Base-by-base conservation (phyloP, 2,113 vertebrate genomes). In the Gallinago undulata region DNA sequence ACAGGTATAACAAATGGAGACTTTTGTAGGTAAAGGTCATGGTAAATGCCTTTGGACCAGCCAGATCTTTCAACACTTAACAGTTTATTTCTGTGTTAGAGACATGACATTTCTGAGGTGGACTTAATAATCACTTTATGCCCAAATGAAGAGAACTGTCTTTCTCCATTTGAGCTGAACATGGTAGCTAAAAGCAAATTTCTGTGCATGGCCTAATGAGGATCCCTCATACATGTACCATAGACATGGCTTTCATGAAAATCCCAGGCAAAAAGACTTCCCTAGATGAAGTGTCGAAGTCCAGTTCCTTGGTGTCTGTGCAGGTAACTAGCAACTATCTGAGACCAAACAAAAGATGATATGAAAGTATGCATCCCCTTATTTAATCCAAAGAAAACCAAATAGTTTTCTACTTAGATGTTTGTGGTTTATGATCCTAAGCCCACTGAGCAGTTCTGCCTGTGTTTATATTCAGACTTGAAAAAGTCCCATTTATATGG, bases 191-290 rank as follows among this genome's bases (percentile, higher is more conserved):
- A 80, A 83, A 59, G 4, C 5, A 89, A 72, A 63, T 50, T 63
- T 63, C 25, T 5, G 0, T 37, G 4, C 28, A 37, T 6, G 0
- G 4, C 60, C 22, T 51, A 33, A 31, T 6, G 7, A 64, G 13
- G 9, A 24, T 63, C 12, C 33, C 7, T 78, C 16, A 51, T 7
- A 70, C 2, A 43, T 0, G 0, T 60, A n/a, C 5, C 55, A 39
- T 16, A 57, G 25, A 48, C 47, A 48, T 0, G 2, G 1, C 30
- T 79, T 90, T 70, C 24, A 39, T 24, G 8, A 78, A 75, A 82
- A 75, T 43, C 3, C 13, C 14, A 19, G 24, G 5, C 16, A 72
- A 69, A 85, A 85, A 1, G 2, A 15, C 77, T 81, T 75, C 21
- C 14, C 9, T 31, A 70, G 53, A 30, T 28, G 14, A 63, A 43